Percentiles rank a stretch among this genome's conserved stretches.
Conservation (phyloP, 2,888 invertebrate genomes). For the Gymnoscelis rufifasciata region DNA sequence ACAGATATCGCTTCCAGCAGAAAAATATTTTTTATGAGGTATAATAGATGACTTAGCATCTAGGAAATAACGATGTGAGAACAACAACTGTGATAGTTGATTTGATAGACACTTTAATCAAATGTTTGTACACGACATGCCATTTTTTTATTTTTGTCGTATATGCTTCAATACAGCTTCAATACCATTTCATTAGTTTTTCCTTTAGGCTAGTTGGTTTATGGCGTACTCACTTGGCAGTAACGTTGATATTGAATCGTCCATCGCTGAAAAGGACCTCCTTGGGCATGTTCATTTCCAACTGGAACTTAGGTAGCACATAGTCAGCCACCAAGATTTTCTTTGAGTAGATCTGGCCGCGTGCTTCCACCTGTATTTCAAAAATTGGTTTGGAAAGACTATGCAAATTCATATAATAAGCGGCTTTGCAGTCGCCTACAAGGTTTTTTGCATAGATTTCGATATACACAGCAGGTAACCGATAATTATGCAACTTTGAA, state of each 20-base stretch:
- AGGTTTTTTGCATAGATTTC: constrained; percentile 40
- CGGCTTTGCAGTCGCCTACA: constrained; percentile 56
- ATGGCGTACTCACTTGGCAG: constrained; percentile 87
- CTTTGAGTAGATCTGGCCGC: constrained; percentile 82
- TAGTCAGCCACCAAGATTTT: constrained; percentile 92
- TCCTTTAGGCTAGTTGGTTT: too few relatives aligned
- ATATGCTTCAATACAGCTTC: too few relatives aligned
- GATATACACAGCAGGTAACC: constrained; percentile 3
- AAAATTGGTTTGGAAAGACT: neutral
- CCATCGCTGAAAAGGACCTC: constrained; percentile 90
- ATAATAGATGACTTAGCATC: too few relatives aligned
- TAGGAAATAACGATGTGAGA: too few relatives aligned
- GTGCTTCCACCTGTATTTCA: constrained; percentile 55
- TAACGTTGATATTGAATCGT: constrained; percentile 86
- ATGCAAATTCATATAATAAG: neutral
- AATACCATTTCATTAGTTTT: too few relatives aligned
- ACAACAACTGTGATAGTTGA: too few relatives aligned
- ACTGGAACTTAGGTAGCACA: constrained; percentile 95
- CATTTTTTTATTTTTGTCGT: too few relatives aligned
- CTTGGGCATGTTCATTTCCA: constrained; percentile 88
- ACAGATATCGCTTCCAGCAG: too few relatives aligned
- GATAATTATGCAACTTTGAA: constrained; percentile 23
- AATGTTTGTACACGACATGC: too few relatives aligned
- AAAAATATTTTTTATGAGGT: too few relatives aligned
- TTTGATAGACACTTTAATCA: too few relatives aligned